A percentile compares a stretch with the other conserved stretches of the same genome.
Evolutionary conservation across 2,113 vertebrate species (phyloP).

Genomic region (Nothoprocta pentlandii): DNA sequence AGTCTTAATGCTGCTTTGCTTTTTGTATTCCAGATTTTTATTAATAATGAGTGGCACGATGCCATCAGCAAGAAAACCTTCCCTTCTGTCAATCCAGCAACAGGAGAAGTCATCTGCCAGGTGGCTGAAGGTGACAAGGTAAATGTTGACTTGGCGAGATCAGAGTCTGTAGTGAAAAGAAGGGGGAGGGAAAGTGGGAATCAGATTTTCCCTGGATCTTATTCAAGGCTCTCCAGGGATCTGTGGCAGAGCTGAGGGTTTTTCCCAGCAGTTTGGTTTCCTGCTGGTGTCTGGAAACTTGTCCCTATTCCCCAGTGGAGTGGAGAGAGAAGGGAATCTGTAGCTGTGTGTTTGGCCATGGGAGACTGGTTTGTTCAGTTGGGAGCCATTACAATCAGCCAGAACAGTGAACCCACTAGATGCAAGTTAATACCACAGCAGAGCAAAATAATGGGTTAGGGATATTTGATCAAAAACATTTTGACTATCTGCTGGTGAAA

Average conservation of each 20-base stretch:
- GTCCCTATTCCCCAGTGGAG: conserved; percentile 14
- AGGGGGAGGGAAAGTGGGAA: neutral
- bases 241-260: neutral
- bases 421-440: neutral
- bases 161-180: neutral
- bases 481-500: neutral
- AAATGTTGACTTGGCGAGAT: neutral
- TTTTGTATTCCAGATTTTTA: conserved; percentile 86
- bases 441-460: neutral
- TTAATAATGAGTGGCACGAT: conserved; percentile 94
- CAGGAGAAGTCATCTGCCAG: conserved; percentile 92
- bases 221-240: neutral
- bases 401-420: neutral
- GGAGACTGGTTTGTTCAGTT: neutral
- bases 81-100: conserved; percentile 91
- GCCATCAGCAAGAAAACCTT: conserved; percentile 90
- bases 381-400: neutral
- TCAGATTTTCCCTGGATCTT: neutral
- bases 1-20: neutral
- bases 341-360: neutral
- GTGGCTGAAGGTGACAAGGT: conserved; percentile 94
- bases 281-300: neutral
- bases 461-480: neutral
- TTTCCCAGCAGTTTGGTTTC: neutral
- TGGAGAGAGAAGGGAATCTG: neutral